A percentile compares a stretch with the other conserved stretches of the same genome.
Conservation (phyloP, 2,113 vertebrate genomes). For the Tringa solitaria region DNA sequence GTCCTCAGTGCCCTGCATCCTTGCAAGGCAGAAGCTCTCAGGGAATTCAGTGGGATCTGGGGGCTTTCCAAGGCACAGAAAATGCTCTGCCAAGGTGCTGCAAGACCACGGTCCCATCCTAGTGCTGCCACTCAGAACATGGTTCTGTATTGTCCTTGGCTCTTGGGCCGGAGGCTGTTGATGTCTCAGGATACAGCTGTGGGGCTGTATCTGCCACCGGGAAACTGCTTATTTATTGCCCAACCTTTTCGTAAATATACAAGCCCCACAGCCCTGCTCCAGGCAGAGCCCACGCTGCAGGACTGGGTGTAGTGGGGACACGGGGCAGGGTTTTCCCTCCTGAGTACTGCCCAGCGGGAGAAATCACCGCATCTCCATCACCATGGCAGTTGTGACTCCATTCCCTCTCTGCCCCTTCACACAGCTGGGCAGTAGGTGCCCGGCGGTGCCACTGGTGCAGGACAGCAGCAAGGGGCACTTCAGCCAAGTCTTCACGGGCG, state of each 20-base stretch:
- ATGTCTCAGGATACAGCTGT: accelerated
- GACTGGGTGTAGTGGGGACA: neutral
- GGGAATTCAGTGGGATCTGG: neutral
- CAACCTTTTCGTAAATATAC: accelerated
- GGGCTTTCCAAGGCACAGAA: neutral
- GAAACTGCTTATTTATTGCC: neutral
- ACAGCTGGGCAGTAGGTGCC: neutral
- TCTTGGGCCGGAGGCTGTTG: neutral
- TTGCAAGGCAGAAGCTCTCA: neutral
- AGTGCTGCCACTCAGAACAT: accelerated
- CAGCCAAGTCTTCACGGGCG: neutral
- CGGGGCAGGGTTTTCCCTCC: neutral
- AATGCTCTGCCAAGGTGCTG: neutral
- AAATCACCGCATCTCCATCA: neutral
- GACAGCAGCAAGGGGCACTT: accelerated
- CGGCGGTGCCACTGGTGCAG: accelerated
- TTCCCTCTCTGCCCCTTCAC: too few species aligned
- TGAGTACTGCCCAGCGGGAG: neutral
- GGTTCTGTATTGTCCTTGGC: neutral
- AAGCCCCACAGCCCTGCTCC: neutral
- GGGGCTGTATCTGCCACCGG: neutral
- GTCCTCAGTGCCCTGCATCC: neutral
- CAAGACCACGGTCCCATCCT: neutral
- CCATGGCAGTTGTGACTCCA: accelerated
- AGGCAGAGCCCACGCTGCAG: neutral